Evolutionary conservation across 2,797 vertebrate species (phyloP).

Genomic region (Protosalanx chinensis): DNA sequence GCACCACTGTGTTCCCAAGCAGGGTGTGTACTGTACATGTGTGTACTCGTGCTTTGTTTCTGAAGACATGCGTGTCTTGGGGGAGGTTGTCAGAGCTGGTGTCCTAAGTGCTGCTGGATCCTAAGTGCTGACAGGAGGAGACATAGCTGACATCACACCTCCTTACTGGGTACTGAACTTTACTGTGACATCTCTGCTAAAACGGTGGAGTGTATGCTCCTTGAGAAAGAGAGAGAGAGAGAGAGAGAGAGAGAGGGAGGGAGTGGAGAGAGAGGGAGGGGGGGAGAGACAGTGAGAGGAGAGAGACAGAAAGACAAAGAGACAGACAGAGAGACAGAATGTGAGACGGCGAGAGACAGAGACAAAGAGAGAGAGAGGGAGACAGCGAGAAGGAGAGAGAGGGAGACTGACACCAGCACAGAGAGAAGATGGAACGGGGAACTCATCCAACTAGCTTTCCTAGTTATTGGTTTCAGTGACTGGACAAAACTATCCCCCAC

Average conservation of each 20-base stretch:
- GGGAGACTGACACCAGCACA: slow-evolving; percentile 7
- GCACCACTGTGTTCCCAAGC: neutral
- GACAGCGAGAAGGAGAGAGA: neutral
- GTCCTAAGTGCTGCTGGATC: neutral
- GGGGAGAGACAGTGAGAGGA: neutral
- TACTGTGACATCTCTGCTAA: no score
- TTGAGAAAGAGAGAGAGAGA: slow-evolving; percentile 33
- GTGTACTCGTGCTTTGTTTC: slow-evolving; percentile 4
- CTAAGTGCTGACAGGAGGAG: no score
- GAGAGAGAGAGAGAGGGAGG: slow-evolving; percentile 3
- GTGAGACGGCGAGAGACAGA: no score
- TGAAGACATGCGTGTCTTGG: slow-evolving; percentile 1
- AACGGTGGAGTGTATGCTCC: neutral
- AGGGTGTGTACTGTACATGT: slow-evolving; percentile 8
- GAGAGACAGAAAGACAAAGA: no score
- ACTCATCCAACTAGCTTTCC: slow-evolving; percentile 73
- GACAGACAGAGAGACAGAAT: no score
- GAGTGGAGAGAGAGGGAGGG: slow-evolving; percentile 5
- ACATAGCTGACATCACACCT: no score
- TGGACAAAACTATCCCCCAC: slow-evolving; percentile 73
- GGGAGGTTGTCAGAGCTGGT: no score
- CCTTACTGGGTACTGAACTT: no score
- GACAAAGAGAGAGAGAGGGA: neutral
- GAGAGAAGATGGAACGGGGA: slow-evolving; percentile 18
- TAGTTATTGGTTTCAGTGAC: slow-evolving; percentile 82